phyloP scores from a whole-genome alignment of 1,140 invertebrate species.

The Tetranychus urticae region DNA sequence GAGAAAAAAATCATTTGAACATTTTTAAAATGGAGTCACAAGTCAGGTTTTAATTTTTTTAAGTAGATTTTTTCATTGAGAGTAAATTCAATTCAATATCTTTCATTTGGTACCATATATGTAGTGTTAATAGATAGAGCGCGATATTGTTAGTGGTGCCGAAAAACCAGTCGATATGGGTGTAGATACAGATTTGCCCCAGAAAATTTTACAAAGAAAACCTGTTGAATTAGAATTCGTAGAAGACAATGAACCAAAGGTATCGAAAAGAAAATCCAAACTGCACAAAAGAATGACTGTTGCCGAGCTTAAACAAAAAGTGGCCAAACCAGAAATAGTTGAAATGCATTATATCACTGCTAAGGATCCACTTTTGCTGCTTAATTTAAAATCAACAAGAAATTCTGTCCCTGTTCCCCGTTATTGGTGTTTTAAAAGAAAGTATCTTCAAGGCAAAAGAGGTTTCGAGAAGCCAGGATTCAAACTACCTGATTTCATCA shows the following conservation, averaged over 20 bases:
- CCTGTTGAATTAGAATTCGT: slow-evolving; percentile 32
- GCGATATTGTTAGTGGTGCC: too few species aligned
- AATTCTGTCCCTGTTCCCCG: slow-evolving; percentile 89
- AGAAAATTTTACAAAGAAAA: slow-evolving; percentile 11
- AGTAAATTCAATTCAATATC: too few species aligned
- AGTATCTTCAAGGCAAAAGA: slow-evolving; percentile 82
- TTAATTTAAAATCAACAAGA: slow-evolving; percentile 74
- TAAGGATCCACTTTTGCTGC: slow-evolving; percentile 76
- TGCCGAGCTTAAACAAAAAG: slow-evolving; percentile 70
- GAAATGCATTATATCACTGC: slow-evolving; percentile 99
- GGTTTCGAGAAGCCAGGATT: slow-evolving; percentile 98
- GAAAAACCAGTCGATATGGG: too few species aligned
- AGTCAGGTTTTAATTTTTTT: too few species aligned
- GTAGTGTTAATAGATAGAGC: too few species aligned
- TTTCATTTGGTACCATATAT: too few species aligned
- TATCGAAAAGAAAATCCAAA: slow-evolving; percentile 86
- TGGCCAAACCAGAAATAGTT: slow-evolving; percentile 83
- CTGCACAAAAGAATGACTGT: slow-evolving; percentile 76
- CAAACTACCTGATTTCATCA: slow-evolving; percentile 92
- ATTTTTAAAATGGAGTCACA: too few species aligned
- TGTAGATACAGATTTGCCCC: neutral
- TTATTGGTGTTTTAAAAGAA: slow-evolving; percentile 98
- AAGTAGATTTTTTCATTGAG: too few species aligned
- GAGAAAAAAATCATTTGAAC: too few species aligned
- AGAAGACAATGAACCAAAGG: slow-evolving; percentile 43